Base-by-base conservation (phyloP, 1,140 invertebrate genomes). In the Chironomus tepperi region DNA sequence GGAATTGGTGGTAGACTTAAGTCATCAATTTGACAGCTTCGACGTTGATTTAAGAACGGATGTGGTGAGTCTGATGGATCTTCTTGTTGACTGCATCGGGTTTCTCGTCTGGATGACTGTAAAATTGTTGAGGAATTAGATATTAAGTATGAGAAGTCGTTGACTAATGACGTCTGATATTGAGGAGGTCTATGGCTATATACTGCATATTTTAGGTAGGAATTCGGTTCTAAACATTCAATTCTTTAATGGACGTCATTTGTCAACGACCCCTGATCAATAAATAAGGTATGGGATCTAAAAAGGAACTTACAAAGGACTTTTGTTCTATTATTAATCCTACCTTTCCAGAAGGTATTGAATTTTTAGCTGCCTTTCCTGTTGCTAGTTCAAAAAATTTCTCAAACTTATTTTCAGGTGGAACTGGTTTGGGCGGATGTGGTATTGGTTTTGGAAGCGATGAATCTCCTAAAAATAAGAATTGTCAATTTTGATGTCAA, bases 1-100 rank as follows among this genome's bases (percentile, higher is more conserved):
- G 81, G 85, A 84, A 57, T 83, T 83, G 76, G 83, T 82, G 78
- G 87, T 77, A 80, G 87, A 80, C 76, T 86, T n/a, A 81, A 74
- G 83, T 79, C 87, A 86, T 70, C 65, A n/a, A 21, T 19, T 70
- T 70, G 65, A 19, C 65, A 70, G 16, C 65, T 70, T 70, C 65
- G 6, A 3, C 18, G 65, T 70, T 70, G 86, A 85, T 82, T 79
- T 75, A 80, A 78, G 21, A 78, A 79, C 42, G 78, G 77, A 43
- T 77, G 78, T 21, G 78, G 78, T 12, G 78, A 77, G 67, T 80
- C 79, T 1, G 74, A 77, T 43, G 80, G 81, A 7, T 79, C 77
- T 80, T 15, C 79, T 80, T 43, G 42, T 24, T 74, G 16, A 43
- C 64, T 64, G n/a, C 16, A 42, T 21, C 79, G 15, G 79, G 80